Conservation (phyloP, 1,140 invertebrate genomes). For the Drosophila rhopaloa region DNA sequence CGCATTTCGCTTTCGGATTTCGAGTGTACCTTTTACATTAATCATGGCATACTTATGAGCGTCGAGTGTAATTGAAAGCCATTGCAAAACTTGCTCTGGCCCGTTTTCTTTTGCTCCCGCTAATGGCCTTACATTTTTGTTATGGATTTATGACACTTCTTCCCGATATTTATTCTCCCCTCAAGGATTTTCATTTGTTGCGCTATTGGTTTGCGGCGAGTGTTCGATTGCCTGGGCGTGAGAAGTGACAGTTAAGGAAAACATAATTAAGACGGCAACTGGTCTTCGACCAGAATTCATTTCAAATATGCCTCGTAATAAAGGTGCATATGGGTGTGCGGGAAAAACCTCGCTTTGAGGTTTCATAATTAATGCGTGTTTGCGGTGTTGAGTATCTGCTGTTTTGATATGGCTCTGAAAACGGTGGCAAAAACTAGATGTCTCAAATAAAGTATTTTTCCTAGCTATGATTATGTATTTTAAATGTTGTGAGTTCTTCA, state of each 20-base stretch:
- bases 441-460: not conserved
- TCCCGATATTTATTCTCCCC: constrained; percentile 2
- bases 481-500: too few species aligned
- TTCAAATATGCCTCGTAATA: constrained; percentile 8
- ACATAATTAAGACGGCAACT: constrained; percentile 40
- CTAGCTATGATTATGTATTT: too few species aligned
- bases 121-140: constrained; percentile 70
- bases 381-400: not conserved
- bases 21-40: constrained; percentile 73
- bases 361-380: constrained; percentile 20
- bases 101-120: constrained; percentile 10
- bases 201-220: constrained; percentile 55
- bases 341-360: constrained; percentile 4
- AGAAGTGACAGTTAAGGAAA: constrained; percentile 50
- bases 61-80: constrained; percentile 80
- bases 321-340: not conserved
- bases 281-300: not conserved
- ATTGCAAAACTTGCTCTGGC: constrained; percentile 72
- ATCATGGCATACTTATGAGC: constrained; percentile 81
- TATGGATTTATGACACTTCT: constrained; percentile 72
- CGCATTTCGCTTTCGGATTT: constrained; percentile 30
- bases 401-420: not conserved
- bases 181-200: constrained; percentile 38
- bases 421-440: too few species aligned
- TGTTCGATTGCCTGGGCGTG: constrained; percentile 52